Percentiles rank a stretch among this genome's conserved stretches.
These are phyloP conservation scores for Epirrita christyi DNA, from an alignment of 2,888 invertebrate species.

Conservation along the genomic window DNA sequence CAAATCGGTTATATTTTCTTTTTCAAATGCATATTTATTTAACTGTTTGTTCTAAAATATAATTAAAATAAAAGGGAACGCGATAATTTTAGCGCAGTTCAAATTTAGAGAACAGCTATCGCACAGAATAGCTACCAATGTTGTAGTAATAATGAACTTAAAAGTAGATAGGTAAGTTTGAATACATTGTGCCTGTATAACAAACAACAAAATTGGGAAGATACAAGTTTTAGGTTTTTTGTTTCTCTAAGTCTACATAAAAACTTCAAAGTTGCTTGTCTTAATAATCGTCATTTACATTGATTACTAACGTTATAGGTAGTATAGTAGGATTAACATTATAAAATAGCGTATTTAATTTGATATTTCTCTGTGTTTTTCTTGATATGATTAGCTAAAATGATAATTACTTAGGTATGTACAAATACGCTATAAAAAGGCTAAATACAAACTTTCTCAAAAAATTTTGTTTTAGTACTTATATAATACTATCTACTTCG, in stretches of 20 bases:
- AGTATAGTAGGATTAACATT: slow-evolving; percentile 28
- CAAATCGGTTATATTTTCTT: neutral
- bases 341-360: slow-evolving; percentile 30
- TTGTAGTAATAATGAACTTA: too few species aligned
- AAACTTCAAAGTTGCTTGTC: slow-evolving; percentile 22
- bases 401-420: slow-evolving; percentile 32
- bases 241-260: neutral
- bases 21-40: neutral
- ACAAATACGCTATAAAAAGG: slow-evolving; percentile 38
- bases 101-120: too few species aligned
- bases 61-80: too few species aligned
- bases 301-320: slow-evolving; percentile 24
- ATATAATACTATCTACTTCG: slow-evolving; percentile 25
- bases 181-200: slow-evolving; percentile 15
- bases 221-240: neutral
- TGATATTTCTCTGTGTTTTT: slow-evolving; percentile 37
- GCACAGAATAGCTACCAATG: too few species aligned
- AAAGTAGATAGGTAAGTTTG: neutral
- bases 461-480: slow-evolving; percentile 31
- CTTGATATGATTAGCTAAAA: slow-evolving; percentile 43
- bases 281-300: slow-evolving; percentile 29
- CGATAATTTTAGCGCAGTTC: too few species aligned
- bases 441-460: slow-evolving; percentile 40
- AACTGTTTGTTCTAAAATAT: too few species aligned
- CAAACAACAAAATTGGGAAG: slow-evolving; percentile 3